phyloP scores from a whole-genome alignment of 37 sponge, comb jelly and placozoan species.

The Geodia barretti region DNA sequence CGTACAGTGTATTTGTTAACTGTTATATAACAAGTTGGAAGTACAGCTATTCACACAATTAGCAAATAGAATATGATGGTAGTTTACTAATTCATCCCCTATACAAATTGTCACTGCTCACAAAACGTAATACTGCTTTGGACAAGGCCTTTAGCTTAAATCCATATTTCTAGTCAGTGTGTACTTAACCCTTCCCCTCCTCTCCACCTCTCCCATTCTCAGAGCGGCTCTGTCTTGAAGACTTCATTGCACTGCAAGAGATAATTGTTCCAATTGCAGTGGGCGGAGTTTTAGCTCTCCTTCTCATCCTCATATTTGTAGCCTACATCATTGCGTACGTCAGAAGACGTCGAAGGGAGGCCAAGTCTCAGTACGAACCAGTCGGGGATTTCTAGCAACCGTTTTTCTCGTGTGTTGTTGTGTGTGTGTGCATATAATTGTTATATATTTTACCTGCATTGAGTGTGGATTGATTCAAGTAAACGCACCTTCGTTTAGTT shows the following conservation, averaged over 20 bases:
- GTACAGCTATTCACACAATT: too few species aligned
- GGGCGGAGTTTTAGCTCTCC: slow-evolving; percentile 60
- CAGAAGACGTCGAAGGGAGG: slow-evolving; percentile 29
- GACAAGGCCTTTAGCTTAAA: too few species aligned
- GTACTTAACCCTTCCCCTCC: too few species aligned
- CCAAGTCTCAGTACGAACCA: slow-evolving; percentile 10
- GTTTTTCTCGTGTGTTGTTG: background rate
- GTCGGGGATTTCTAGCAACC: background rate
- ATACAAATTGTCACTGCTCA: background rate
- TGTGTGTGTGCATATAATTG: background rate
- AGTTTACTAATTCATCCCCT: too few species aligned
- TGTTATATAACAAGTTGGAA: too few species aligned
- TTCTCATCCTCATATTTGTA: slow-evolving; percentile 49
- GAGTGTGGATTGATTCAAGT: too few species aligned
- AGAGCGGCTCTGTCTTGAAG: slow-evolving; percentile 47
- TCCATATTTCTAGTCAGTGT: too few species aligned
- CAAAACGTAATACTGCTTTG: too few species aligned
- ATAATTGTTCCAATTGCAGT: slow-evolving; percentile 66
- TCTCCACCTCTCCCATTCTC: too few species aligned
- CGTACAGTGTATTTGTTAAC: too few species aligned
- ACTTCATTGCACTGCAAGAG: slow-evolving; percentile 56
- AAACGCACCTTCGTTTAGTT: too few species aligned
- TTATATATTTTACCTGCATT: background rate
- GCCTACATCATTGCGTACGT: slow-evolving; percentile 50
- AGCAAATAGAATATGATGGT: too few species aligned